phyloP scores from a whole-genome alignment of 2,888 invertebrate genomes.

The Mythimna vitellina region DNA sequence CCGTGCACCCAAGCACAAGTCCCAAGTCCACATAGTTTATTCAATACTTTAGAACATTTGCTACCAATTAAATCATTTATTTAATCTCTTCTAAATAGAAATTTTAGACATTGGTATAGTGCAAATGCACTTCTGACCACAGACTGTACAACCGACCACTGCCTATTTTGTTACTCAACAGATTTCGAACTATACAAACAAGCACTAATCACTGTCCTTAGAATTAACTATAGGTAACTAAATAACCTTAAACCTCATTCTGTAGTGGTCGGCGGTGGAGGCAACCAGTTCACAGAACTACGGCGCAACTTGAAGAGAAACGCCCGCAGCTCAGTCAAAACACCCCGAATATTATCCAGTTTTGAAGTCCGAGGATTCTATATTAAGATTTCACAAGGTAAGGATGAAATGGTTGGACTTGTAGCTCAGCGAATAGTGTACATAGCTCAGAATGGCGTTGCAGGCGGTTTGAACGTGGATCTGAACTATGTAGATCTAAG shows the following conservation, averaged over 20 bases:
- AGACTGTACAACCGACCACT: neutral
- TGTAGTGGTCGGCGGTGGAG: constrained; percentile 92
- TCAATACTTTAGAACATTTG: too few species aligned
- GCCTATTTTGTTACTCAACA: neutral
- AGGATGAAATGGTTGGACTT: constrained; percentile 26
- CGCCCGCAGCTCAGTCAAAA: constrained; percentile 90
- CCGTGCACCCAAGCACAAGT: too few species aligned
- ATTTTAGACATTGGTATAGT: too few species aligned
- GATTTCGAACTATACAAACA: constrained; percentile 21
- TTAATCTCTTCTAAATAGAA: too few species aligned
- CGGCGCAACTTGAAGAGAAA: constrained; percentile 90
- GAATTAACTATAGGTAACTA: constrained; percentile 33
- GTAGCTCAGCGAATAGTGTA: neutral
- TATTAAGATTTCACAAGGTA: constrained; percentile 91
- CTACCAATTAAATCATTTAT: too few species aligned
- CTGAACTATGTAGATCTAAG: neutral
- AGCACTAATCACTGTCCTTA: constrained; percentile 37
- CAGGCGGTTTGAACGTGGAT: neutral
- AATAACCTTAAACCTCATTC: constrained; percentile 43
- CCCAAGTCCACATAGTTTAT: too few species aligned
- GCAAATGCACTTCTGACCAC: too few species aligned
- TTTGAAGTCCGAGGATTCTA: constrained; percentile 92
- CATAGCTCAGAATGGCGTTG: neutral
- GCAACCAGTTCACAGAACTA: constrained; percentile 93
- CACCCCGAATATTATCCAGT: constrained; percentile 90